Evolutionary conservation across 1,140 invertebrate species (phyloP).

Genomic region (Cheumatopsyche charites): DNA sequence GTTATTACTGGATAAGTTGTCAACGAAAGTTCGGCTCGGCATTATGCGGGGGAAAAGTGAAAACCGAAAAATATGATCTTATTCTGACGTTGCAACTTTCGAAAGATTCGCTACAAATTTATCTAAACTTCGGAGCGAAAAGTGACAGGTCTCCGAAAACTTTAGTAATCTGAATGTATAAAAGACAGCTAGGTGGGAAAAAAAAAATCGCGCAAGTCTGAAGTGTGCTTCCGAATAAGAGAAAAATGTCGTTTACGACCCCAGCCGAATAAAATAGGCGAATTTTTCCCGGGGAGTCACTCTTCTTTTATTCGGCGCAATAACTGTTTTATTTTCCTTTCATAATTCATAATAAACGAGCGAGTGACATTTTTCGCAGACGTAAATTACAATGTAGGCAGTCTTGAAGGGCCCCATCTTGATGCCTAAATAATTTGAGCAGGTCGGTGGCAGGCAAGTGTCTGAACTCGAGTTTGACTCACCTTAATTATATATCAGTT

Average conservation of each 20-base stretch:
- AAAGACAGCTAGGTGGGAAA: conserved; percentile 11
- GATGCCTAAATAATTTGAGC: conserved; percentile 29
- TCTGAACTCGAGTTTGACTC: conserved; percentile 24
- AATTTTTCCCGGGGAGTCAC: no score
- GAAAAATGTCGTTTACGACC: conserved; percentile 8
- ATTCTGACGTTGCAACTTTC: conserved; percentile 22
- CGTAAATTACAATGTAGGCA: no score
- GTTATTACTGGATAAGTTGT: no score
- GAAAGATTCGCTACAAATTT: conserved; percentile 27
- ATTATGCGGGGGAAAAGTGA: background rate
- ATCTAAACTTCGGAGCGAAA: conserved; percentile 26
- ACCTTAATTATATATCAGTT: conserved; percentile 35
- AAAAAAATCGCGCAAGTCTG: conserved; percentile 9
- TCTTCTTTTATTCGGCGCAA: no score
- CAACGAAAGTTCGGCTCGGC: background rate
- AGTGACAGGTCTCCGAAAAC: conserved; percentile 27
- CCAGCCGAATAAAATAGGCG: background rate
- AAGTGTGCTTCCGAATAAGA: background rate
- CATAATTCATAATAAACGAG: no score
- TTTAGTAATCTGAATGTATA: conserved; percentile 25
- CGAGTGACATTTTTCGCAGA: no score
- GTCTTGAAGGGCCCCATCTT: conserved; percentile 8
- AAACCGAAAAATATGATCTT: conserved; percentile 1
- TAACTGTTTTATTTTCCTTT: no score
- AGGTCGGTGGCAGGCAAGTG: conserved; percentile 25